Evolutionary conservation across 2,797 vertebrate genomes (phyloP), one percentile per base, ranked within the genome.

Genomic region (Tachyglossus aculeatus): DNA sequence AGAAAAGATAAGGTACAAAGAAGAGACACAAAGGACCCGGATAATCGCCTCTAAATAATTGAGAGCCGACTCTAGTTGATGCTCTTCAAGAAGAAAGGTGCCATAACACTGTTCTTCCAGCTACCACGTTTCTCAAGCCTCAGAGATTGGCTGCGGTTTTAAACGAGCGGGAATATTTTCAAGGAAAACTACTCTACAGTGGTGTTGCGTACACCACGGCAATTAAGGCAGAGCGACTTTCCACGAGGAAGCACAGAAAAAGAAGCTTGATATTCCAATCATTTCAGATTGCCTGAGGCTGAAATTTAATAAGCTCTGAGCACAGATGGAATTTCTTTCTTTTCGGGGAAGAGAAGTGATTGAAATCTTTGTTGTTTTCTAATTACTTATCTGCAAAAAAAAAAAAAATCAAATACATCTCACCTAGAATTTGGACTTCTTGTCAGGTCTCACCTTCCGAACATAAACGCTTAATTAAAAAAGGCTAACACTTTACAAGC

Each of bases 401-500:
- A 21, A 65, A n/a, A n/a, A 54, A 60, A 16, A 41, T 61, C 33
- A 68, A 40, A 21, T 34, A 58, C 38, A 58, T 22, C 9, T 60
- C 12, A 19, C 3, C 5, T 60, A 18, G 48, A 51, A 43, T 58
- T 56, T 44, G 37, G 56, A 50, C 0, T 18, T 41, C n/a, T 37
- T 48, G 56, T n/a, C 9, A 47, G 22, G 21, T 31, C 51, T 70
- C 59, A 45, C 44, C 71, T 56, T 44, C 44, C 71, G 71, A 74
- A 22, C 11, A 5, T 29, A 72, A 65, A 14, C 5, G 32, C 75
- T 48, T 25, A 25, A 11, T 68, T 52, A 38, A 45, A 67, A 67
- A 58, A 59, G 37, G n/a, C 14, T 6, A 82, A 68, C 2, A 38
- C 69, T 65, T 80, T 75, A 45, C 6, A 73, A 41, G 32, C 9